Evolutionary conservation across 1,140 invertebrate genomes (phyloP).

Genomic region (Lucilia sericata): DNA sequence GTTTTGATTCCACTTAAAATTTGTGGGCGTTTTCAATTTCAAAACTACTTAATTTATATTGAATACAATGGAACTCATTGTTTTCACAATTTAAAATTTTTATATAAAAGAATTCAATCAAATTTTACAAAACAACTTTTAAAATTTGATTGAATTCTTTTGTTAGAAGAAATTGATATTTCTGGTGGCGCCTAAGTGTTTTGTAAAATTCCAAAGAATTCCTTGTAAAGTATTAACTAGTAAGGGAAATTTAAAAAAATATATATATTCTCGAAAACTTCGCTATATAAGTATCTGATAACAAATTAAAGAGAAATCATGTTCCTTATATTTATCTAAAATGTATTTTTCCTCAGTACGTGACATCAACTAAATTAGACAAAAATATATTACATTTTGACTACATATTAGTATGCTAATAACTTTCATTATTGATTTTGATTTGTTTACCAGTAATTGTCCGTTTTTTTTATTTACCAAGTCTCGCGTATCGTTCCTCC

Average conservation of each 20-base stretch:
- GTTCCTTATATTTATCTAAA: neutral
- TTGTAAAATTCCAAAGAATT: neutral
- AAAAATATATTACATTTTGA: too few species aligned
- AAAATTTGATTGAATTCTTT: neutral
- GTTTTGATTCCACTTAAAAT: neutral
- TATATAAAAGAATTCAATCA: neutral
- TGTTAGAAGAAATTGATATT: neutral
- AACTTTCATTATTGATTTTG: neutral
- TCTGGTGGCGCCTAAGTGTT: neutral
- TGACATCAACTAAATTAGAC: too few species aligned
- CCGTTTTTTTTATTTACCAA: neutral
- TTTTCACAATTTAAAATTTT: neutral
- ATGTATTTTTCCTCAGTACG: neutral
- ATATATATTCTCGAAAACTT: too few species aligned
- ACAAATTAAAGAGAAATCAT: neutral
- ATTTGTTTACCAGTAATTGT: neutral
- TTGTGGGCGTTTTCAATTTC: conserved; percentile 3
- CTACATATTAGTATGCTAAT: too few species aligned
- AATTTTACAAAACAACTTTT: neutral
- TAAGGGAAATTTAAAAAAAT: too few species aligned
- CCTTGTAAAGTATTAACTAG: neutral
- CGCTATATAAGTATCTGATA: too few species aligned
- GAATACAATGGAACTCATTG: neutral
- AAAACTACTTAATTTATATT: neutral
- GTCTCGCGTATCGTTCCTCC: neutral